Evolutionary conservation across 92 coral and sea anemone species (phyloP).

Genomic region (Hydrozoanthus gracilis): DNA sequence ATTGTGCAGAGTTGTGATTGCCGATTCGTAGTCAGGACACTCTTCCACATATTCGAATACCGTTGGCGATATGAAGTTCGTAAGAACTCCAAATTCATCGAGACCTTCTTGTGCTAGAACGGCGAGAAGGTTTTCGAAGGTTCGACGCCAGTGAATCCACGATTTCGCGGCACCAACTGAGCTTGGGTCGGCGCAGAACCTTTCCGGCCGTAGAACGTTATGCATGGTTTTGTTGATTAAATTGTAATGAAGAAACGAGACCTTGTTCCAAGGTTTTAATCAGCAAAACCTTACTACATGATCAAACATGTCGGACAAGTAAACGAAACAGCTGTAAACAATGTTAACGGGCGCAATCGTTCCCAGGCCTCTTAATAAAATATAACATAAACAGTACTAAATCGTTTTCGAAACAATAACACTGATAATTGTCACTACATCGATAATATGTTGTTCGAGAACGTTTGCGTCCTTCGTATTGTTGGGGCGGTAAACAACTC

Average conservation of each 20-base stretch:
- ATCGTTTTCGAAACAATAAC: no score
- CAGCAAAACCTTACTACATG: no score
- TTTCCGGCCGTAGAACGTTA: constrained; percentile 44
- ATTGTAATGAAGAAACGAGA: no score
- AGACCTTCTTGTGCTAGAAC: constrained; percentile 24
- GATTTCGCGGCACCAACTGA: constrained; percentile 33
- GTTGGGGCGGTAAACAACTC: constrained; percentile 44
- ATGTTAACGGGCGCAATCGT: no score
- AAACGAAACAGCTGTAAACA: no score
- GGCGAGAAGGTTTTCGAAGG: constrained; percentile 48
- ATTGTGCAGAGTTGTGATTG: not conserved
- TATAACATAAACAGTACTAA: no score
- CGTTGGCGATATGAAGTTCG: constrained; percentile 38
- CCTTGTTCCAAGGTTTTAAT: no score
- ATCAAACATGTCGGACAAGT: no score
- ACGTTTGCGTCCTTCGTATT: constrained; percentile 44
- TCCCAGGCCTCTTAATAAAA: no score
- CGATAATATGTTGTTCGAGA: constrained; percentile 42
- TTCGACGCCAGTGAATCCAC: constrained; percentile 45
- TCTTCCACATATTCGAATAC: constrained; percentile 23
- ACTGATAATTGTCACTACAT: no score
- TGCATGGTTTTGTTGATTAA: constrained; percentile 29
- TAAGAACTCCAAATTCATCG: constrained; percentile 34
- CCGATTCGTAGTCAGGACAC: constrained; percentile 12
- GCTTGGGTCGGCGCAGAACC: constrained; percentile 46